phyloP scores from a whole-genome alignment of 2,113 vertebrate species.

The Corythornis vintsioides region DNA sequence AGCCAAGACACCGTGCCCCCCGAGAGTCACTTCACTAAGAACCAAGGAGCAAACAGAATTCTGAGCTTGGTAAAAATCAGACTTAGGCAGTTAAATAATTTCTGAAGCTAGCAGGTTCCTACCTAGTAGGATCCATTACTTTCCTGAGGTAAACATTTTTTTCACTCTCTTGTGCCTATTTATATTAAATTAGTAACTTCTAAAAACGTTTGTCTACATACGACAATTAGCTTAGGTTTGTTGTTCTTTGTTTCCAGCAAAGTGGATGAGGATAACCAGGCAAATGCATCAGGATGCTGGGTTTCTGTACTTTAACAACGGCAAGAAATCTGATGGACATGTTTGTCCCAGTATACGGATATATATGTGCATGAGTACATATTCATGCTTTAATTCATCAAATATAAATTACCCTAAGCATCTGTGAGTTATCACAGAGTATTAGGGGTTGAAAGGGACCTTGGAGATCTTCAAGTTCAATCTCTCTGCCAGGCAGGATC shows the following conservation, averaged over 20 bases:
- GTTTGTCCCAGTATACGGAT: not conserved
- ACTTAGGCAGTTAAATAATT: not conserved
- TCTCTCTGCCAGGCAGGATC: too few relatives aligned
- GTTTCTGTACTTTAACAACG: rapidly evolving
- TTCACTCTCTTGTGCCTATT: not conserved
- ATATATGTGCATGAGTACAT: too few relatives aligned
- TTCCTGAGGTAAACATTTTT: not conserved
- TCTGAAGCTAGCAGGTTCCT: not conserved
- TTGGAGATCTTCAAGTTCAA: too few relatives aligned
- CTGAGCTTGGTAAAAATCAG: not conserved
- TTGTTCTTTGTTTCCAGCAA: not conserved
- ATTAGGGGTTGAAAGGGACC: too few relatives aligned
- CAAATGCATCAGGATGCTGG: not conserved
- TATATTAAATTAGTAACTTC: not conserved
- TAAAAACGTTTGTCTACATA: rapidly evolving
- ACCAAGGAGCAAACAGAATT: not conserved
- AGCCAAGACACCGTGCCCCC: not conserved
- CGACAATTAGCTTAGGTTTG: not conserved
- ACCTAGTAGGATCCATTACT: not conserved
- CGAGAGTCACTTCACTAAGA: not conserved
- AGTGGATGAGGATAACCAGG: not conserved
- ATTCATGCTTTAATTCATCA: not conserved
- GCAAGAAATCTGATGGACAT: not conserved
- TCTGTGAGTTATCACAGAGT: not conserved
- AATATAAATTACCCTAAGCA: not conserved